Base-by-base conservation (phyloP, 2,797 vertebrate genomes). In the Cephalopachus bancanus region DNA sequence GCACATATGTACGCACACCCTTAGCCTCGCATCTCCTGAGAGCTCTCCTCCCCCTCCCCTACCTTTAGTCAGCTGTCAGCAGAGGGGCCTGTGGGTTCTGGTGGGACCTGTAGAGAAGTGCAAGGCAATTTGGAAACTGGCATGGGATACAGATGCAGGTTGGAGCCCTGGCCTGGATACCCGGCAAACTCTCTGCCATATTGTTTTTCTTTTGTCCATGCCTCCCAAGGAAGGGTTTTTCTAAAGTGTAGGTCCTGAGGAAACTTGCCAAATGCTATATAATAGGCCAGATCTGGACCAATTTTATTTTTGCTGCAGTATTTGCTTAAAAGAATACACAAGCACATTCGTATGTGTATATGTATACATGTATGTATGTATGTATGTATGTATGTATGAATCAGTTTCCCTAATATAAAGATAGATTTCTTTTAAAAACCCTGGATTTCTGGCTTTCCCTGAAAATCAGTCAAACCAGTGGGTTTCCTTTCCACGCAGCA, bases 371-470 rank as follows among this genome's bases (percentile, higher is more conserved):
- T 16, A 6, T 24, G 6, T 49, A 3, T 30, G 4, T 3, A 2
- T 37, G 17, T 16, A 6, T 24, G 6, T 49, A 3, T 30, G 4
- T 3, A 20, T 37, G 33, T 37, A 62, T 62, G 65, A 75, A 65
- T 55, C 60, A 7, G 7, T 85, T 93, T 55, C 19, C 49, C 65
- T 90, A 76, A 28, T 79, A 83, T 93, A 79, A 94, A 84, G 86
- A 14, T 33, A 95, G 26, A 76, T 89, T 80, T 96, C 79, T 60
- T 28, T 30, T 85, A 22, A 84, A 62, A 91, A 44, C 7, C 1
- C 26, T 72, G 14, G 37, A 53, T 84, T 96, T 96, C 71, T 95
- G 60, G 30, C 75, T 78, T 81, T 85, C 67, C 76, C 90, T 76
- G 22, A 75, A 89, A 85, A 94, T 28, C 80, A 3, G n/a, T 89